Conservation (phyloP, 2,797 vertebrate genomes). For the Cyclura pinguis region DNA sequence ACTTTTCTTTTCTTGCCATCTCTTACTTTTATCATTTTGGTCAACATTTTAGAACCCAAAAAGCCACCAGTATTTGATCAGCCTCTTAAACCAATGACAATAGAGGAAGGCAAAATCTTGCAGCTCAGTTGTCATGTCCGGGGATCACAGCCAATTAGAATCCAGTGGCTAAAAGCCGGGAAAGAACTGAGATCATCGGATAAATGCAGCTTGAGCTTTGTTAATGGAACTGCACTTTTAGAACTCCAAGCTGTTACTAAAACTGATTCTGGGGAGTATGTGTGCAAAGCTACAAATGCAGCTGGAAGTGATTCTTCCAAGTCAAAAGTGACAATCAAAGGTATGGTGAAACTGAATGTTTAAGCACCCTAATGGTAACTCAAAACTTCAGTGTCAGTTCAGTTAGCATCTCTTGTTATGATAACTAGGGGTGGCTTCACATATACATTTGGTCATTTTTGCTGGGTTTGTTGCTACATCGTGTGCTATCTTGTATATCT, state of each 20-base stretch:
- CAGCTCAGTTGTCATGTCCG: constrained; percentile 90
- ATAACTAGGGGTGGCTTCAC: not conserved
- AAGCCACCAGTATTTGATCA: constrained; percentile 93
- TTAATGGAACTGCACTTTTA: constrained; percentile 87
- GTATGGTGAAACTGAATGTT: constrained; percentile 76
- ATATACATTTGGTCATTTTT: not conserved
- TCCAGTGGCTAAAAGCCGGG: constrained; percentile 96
- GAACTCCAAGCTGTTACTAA: constrained; percentile 85
- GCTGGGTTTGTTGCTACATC: not conserved
- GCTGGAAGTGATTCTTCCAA: constrained; percentile 93
- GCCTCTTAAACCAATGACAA: constrained; percentile 85
- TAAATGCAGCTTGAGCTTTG: constrained; percentile 89
- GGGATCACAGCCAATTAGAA: constrained; percentile 90
- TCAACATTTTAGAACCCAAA: constrained; percentile 86
- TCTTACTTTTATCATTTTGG: constrained; percentile 26
- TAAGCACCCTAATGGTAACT: not conserved
- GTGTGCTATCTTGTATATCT: not conserved
- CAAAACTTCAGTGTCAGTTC: not conserved
- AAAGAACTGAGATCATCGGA: constrained; percentile 88
- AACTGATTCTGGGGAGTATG: constrained; percentile 90
- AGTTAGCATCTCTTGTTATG: not conserved
- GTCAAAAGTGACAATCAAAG: constrained; percentile 92
- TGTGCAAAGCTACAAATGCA: constrained; percentile 94
- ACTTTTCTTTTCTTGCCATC: constrained; percentile 26
- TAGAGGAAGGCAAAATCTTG: constrained; percentile 86